A percentile compares a stretch with the other conserved stretches of the same genome.
These are phyloP conservation scores for Platyrinchus mystaceus DNA, from an alignment of 2,797 vertebrate species.

Conservation along the genomic window DNA sequence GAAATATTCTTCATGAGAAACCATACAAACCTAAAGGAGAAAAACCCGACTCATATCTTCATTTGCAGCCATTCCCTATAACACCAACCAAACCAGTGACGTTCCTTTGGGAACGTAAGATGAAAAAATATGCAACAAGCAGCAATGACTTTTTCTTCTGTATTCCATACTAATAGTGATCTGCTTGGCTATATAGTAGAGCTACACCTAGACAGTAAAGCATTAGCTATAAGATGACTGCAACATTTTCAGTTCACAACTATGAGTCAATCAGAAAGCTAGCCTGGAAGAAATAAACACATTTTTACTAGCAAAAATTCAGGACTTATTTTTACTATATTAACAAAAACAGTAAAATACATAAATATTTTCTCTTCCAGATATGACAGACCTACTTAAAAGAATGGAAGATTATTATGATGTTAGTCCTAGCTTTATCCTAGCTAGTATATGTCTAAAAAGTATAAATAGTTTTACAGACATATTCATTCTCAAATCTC, in stretches of 20 bases:
- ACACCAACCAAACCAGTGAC: not conserved
- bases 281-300: not conserved
- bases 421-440: not conserved
- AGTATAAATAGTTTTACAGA: not conserved
- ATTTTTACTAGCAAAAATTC: not conserved
- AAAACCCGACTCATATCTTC: not conserved
- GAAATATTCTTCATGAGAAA: not conserved
- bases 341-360: not conserved
- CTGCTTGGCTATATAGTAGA: not conserved
- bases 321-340: not conserved
- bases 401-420: not conserved
- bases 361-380: not conserved
- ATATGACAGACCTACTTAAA: not conserved
- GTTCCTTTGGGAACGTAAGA: not conserved
- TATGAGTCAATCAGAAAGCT: not conserved
- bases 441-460: not conserved
- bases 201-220: not conserved
- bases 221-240: not conserved
- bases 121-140: not conserved
- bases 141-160: not conserved
- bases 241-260: not conserved
- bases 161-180: not conserved
- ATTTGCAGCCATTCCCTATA: not conserved
- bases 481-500: not conserved
- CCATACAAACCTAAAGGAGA: fast-evolving